phyloP scores from a whole-genome alignment of 2,797 vertebrate species.

The Danio choprae region DNA sequence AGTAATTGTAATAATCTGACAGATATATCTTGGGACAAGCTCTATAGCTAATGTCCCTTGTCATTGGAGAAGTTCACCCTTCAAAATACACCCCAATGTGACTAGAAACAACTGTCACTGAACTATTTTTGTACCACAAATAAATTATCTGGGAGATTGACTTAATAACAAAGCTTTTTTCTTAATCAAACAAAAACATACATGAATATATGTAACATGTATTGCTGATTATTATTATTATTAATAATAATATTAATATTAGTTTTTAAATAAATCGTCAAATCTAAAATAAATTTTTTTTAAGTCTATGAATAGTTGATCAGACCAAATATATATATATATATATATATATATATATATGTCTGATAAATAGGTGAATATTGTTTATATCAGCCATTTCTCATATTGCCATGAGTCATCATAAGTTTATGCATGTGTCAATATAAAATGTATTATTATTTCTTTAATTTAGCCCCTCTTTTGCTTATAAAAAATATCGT shows the following conservation, averaged over 20 bases:
- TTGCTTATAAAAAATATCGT: fast-evolving
- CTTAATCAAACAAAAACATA: background rate
- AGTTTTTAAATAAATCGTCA: no score
- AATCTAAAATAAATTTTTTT: no score
- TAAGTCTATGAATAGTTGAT: background rate
- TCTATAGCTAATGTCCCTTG: background rate
- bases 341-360: no score
- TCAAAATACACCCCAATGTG: conserved; percentile 12
- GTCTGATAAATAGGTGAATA: no score
- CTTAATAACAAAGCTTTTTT: background rate
- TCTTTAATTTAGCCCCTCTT: background rate
- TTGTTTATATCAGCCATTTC: no score
- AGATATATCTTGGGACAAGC: background rate
- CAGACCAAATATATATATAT: background rate
- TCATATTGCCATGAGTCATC: no score
- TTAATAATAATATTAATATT: no score
- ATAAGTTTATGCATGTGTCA: no score
- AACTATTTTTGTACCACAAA: conserved; percentile 33
- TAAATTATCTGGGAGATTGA: background rate
- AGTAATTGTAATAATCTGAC: background rate
- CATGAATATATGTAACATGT: no score
- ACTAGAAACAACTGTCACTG: conserved; percentile 19
- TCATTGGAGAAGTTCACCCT: background rate
- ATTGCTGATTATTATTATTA: no score
- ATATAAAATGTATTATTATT: background rate